Evolutionary conservation across 30 jellyfish, hydroid and myxozoan species (phyloP).

Genomic region (Aurelia coerulea): DNA sequence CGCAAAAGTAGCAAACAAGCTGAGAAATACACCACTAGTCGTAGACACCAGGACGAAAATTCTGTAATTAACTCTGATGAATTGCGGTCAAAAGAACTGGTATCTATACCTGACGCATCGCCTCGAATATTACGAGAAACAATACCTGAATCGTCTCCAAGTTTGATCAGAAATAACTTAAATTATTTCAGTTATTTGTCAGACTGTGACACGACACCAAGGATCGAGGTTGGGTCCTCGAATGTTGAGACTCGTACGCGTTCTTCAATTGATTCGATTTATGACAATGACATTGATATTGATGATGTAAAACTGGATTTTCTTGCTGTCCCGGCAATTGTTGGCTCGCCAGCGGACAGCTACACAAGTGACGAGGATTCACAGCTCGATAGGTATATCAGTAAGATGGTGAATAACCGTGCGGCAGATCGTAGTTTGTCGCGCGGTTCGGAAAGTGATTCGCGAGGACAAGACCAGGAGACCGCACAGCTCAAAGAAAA

Average conservation of each 20-base stretch:
- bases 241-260: not conserved
- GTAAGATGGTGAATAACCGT: not conserved
- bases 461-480: no score
- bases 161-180: constrained; percentile 1
- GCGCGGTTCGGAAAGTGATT: no score
- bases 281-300: not conserved
- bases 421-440: no score
- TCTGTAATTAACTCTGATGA: no score
- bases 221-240: not conserved
- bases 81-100: no score
- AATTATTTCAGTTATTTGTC: constrained; percentile 20
- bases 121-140: not conserved
- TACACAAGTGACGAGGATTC: constrained; percentile 45
- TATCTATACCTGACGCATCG: not conserved
- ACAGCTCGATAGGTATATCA: constrained; percentile 24
- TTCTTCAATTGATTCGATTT: no score
- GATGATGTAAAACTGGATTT: not conserved
- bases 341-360: constrained; percentile 17
- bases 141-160: constrained; percentile 36
- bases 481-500: no score
- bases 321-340: not conserved
- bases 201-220: not conserved
- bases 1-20: no score
- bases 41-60: no score
- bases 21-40: no score